Percentiles rank a stretch among this genome's conserved stretches.
Conservation (phyloP, 1,140 invertebrate genomes). For the Polypedilum pembai region DNA sequence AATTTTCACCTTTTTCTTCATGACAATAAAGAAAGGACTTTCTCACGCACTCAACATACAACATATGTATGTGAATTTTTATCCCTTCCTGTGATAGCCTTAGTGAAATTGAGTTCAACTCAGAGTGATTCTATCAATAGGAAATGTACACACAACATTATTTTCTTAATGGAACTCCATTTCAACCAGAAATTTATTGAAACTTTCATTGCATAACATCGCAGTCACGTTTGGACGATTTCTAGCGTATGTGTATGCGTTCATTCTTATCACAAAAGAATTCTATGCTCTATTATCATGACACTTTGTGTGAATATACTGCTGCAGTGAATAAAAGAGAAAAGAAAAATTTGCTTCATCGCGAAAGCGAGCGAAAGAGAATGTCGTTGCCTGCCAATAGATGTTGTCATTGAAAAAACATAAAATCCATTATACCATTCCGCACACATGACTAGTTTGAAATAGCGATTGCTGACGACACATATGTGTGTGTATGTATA, state of each 20-base stretch:
- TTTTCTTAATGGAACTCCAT: conserved; percentile 16
- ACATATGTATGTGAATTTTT: background rate
- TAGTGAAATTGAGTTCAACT: background rate
- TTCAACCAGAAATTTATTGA: conserved; percentile 10
- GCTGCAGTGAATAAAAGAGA: no score
- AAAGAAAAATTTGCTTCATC: no score
- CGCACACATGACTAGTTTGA: conserved; percentile 9
- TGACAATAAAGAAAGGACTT: conserved; percentile 11
- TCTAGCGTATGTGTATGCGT: background rate
- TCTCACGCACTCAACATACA: background rate
- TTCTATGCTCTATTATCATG: no score
- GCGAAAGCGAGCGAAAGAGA: no score
- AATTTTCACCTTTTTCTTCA: background rate
- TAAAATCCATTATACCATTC: conserved; percentile 18
- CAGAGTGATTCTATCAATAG: background rate
- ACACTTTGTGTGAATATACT: no score
- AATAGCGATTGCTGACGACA: conserved; percentile 9
- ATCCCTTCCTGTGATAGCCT: background rate
- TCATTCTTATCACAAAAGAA: background rate
- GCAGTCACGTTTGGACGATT: background rate
- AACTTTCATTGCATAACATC: conserved; percentile 1
- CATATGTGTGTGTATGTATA: background rate
- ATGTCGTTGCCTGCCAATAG: background rate
- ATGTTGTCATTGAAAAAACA: conserved; percentile 7
- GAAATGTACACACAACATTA: conserved; percentile 12